Conservation (phyloP, 2,113 vertebrate species). For the Prietella phreatophila region DNA sequence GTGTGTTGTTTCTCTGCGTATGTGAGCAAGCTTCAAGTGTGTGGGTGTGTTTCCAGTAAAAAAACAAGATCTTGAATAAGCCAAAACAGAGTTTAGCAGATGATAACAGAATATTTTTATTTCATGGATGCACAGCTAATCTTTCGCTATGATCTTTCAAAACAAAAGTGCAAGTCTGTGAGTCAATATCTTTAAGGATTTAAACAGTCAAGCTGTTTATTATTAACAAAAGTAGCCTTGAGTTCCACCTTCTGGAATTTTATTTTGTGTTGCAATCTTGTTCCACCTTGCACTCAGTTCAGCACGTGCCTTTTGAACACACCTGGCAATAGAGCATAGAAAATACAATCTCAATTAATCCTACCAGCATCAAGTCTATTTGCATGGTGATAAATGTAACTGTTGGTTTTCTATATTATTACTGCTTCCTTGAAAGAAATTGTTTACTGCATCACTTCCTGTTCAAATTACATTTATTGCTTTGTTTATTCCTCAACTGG, state of each 20-base stretch:
- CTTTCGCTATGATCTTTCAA: neutral
- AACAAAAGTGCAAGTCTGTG: neutral
- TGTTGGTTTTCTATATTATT: neutral
- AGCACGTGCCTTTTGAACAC: neutral
- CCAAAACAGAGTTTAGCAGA: neutral
- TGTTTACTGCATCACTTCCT: neutral
- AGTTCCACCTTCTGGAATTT: neutral
- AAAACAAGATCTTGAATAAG: neutral
- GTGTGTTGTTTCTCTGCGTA: neutral
- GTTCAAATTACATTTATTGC: neutral
- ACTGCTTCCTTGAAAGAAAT: neutral
- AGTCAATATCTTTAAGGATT: neutral
- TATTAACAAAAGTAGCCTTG: neutral
- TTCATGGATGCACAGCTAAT: neutral
- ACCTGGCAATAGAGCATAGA: neutral
- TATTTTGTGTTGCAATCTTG: neutral
- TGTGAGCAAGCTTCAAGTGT: neutral
- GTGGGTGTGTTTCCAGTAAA: neutral
- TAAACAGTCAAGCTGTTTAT: neutral
- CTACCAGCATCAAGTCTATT: neutral
- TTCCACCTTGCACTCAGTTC: neutral
- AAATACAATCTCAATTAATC: neutral
- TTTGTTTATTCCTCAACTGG: neutral
- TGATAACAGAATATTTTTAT: neutral
- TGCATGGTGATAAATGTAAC: neutral